Base-by-base conservation (phyloP, 2,888 invertebrate genomes). In the Pherbina coryleti region DNA sequence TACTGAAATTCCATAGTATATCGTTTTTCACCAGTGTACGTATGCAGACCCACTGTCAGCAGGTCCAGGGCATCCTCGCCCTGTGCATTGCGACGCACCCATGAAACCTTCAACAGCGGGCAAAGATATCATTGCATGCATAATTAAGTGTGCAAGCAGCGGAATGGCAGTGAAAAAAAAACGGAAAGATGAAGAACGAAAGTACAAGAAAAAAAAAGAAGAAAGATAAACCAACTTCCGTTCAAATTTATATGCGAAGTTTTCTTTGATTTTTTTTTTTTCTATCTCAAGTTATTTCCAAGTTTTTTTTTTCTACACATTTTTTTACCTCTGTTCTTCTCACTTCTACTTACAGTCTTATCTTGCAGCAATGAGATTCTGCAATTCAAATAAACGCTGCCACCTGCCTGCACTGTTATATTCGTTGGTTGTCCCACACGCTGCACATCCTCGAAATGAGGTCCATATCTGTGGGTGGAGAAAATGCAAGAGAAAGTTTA, bases 341-440 rank as follows among this genome's bases (percentile, higher is more conserved):
- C 8, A 49, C 49, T 81, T 89, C 49, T 81, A 89, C 93, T 92
- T 86, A 94, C 94, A 90, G 94, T 94, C 91, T 94, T 94, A 90
- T 94, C 94, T 87, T 94, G 93, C 70, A 94, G 91, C 81, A 94
- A 90, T 83, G 93, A 94, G 87, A 94, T 94, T 87, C 93, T 92
- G 89, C 95, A 95, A 88, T 95, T 94, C 82, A 95, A 90, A 86
- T 92, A 92, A 64, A 94, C 93, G 79, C 93, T 93, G 80, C 93
- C 94, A 2, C 94, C 94, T 76, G 94, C 91, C 84, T 94, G 94
- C 31, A 94, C 94, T 0, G 94, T 95, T 76, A 94, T 92, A 86
- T 93, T 94, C 66, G 93, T 92, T 22, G 93, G 90, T 83, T 93
- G 93, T 34, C 93, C 93, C 82, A 91, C 91, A 44, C 86, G 86